A percentile compares a stretch with the other conserved stretches of the same genome.
phyloP scores from a whole-genome alignment of 2,797 vertebrate genomes.

The Enteromius mattozi region DNA sequence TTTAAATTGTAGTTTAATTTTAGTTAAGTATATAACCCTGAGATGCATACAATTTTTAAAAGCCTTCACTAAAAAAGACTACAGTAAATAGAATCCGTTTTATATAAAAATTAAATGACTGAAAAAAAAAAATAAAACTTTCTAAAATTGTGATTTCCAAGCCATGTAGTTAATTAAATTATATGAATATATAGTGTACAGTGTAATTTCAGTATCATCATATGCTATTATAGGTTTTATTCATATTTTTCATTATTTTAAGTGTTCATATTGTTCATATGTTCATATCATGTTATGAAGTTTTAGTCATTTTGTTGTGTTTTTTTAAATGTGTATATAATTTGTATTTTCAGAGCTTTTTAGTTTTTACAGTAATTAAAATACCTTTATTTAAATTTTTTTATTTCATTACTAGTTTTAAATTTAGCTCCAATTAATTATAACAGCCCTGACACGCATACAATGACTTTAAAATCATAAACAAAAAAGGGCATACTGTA shows the following conservation, averaged over 20 bases:
- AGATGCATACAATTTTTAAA: neutral
- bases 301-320: neutral
- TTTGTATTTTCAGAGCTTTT: neutral
- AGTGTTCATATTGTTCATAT: too few relatives aligned
- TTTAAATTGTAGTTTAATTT: neutral
- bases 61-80: neutral
- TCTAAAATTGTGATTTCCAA: neutral
- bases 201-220: too few relatives aligned
- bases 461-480: neutral
- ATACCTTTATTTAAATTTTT: too few relatives aligned
- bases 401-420: neutral
- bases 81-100: neutral
- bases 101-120: neutral
- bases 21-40: neutral
- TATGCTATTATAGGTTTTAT: too few relatives aligned
- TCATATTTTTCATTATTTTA: too few relatives aligned
- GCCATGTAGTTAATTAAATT: neutral
- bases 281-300: neutral
- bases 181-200: neutral
- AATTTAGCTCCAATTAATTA: neutral
- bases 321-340: neutral
- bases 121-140: neutral
- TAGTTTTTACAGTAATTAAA: too few relatives aligned
- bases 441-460: neutral
- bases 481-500: neutral